Evolutionary conservation across 2,113 vertebrate species (phyloP).

Genomic region (Otocyon megalotis): DNA sequence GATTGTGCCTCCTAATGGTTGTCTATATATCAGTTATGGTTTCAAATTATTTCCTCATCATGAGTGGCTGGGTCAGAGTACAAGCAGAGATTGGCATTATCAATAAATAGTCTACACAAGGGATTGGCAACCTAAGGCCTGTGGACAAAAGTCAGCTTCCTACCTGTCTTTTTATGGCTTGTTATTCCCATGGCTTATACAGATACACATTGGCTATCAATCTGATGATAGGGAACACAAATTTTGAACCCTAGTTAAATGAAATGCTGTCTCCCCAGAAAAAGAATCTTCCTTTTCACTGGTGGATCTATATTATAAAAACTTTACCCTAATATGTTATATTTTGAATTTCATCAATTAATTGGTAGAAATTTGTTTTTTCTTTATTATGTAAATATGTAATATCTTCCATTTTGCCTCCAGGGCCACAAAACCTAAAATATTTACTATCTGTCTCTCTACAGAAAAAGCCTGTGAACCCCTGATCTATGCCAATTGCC

Average conservation of each 20-base stretch:
- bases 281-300: slow-evolving; percentile 10
- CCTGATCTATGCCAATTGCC: not conserved
- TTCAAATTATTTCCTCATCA: not conserved
- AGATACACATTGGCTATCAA: not conserved
- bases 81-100: not conserved
- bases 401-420: not conserved
- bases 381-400: not conserved
- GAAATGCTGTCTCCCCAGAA: not conserved
- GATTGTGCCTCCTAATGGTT: not conserved
- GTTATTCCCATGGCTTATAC: not conserved
- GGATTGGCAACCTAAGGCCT: not conserved
- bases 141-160: not conserved
- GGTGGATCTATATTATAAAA: not conserved
- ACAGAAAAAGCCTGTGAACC: not conserved
- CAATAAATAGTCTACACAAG: not conserved
- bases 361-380: not conserved
- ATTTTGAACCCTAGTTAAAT: not conserved
- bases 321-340: not conserved
- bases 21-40: not conserved
- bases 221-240: not conserved
- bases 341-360: not conserved
- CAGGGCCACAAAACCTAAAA: not conserved
- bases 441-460: not conserved
- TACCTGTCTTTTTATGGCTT: not conserved
- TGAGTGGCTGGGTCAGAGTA: not conserved